Conservation (phyloP, 2,797 vertebrate genomes). For the Melanotaenia nigrans region DNA sequence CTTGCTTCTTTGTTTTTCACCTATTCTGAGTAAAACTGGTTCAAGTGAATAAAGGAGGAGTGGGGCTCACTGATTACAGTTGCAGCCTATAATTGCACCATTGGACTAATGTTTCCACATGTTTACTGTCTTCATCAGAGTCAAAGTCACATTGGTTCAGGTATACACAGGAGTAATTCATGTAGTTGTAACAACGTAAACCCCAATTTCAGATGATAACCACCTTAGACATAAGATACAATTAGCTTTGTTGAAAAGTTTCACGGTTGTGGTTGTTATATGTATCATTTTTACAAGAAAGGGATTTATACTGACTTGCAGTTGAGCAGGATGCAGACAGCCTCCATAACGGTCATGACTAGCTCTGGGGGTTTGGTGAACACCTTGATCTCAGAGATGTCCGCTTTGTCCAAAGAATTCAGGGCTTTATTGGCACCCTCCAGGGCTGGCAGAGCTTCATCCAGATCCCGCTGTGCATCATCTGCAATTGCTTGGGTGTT, state of each 20-base stretch:
- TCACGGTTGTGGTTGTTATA: not conserved
- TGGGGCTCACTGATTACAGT: not conserved
- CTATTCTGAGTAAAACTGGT: not conserved
- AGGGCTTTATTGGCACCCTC: slow-evolving; percentile 86
- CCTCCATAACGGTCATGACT: slow-evolving; percentile 91
- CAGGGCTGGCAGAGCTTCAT: slow-evolving; percentile 86
- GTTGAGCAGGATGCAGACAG: slow-evolving; percentile 86
- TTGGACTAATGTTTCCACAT: not conserved
- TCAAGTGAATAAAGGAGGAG: not conserved
- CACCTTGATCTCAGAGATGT: slow-evolving; percentile 90
- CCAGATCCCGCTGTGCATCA: slow-evolving; percentile 87
- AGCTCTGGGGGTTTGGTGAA: slow-evolving; percentile 89
- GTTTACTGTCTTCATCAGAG: not conserved
- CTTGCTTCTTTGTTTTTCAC: not conserved
- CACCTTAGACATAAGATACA: not conserved
- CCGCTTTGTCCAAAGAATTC: slow-evolving; percentile 87
- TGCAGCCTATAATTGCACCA: not conserved
- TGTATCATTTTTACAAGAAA: not conserved
- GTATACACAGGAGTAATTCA: not conserved
- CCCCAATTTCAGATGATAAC: not conserved
- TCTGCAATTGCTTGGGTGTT: slow-evolving; percentile 88
- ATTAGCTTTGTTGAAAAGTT: not conserved
- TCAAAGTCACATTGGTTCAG: not conserved
- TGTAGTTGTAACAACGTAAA: not conserved
- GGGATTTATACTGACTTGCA: slow-evolving; percentile 83